Conservation (phyloP, 2,797 vertebrate genomes). For the Cygnus olor region DNA sequence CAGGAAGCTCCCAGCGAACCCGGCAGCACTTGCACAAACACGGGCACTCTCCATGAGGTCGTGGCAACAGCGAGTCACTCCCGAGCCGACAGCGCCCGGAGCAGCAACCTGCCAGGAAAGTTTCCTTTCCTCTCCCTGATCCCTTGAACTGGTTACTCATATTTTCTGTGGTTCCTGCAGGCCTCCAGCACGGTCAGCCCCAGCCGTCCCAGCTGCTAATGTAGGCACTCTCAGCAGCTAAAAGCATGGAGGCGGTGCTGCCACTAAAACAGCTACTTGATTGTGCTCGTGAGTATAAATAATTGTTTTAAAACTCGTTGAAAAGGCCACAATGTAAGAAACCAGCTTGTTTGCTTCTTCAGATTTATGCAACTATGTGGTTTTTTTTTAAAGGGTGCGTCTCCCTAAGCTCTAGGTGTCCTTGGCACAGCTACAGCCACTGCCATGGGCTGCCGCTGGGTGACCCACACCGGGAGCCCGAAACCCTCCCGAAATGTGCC, state of each 20-base stretch:
- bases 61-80: background rate
- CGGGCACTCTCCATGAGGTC: background rate
- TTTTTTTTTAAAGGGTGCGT: background rate
- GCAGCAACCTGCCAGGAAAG: slow-evolving; percentile 1
- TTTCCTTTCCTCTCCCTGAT: background rate
- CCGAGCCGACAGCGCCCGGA: accelerated
- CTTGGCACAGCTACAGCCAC: background rate
- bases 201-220: background rate
- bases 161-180: background rate
- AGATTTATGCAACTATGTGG: background rate
- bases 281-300: background rate
- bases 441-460: background rate
- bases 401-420: background rate
- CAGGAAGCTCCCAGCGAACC: background rate
- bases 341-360: background rate
- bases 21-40: background rate
- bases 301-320: background rate
- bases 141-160: background rate
- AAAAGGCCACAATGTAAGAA: background rate
- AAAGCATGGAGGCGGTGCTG: background rate
- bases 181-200: background rate
- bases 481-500: background rate
- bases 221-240: background rate
- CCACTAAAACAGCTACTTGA: accelerated
- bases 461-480: background rate